Percentiles rank a stretch among this genome's conserved stretches.
phyloP scores from a whole-genome alignment of 2,797 vertebrate genomes.

The Phoeniculus purpureus region DNA sequence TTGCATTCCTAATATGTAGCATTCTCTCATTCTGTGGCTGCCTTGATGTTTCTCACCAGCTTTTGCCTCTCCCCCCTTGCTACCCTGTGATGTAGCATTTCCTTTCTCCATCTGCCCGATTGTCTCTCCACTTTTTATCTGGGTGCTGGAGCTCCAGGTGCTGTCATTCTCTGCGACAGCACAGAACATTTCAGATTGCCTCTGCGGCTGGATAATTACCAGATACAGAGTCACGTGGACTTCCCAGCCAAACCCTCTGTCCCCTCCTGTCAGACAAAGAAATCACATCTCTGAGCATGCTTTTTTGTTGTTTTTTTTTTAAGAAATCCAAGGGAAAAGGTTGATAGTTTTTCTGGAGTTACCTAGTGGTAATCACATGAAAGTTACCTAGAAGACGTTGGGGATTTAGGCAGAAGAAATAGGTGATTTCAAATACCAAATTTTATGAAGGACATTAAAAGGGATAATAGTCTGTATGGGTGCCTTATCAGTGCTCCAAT shows the following conservation, averaged over 20 bases:
- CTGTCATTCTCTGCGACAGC: slow-evolving; percentile 57
- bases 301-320: neutral
- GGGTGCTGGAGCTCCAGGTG: slow-evolving; percentile 60
- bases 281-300: slow-evolving; percentile 15
- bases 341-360: neutral
- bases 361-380: neutral
- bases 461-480: neutral
- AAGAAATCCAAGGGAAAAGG: neutral
- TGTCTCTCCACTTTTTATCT: slow-evolving; percentile 53
- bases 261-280: slow-evolving; percentile 28
- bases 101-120: slow-evolving; percentile 64
- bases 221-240: slow-evolving; percentile 44
- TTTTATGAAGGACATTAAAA: neutral
- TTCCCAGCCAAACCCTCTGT: slow-evolving; percentile 20
- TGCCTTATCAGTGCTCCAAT: neutral
- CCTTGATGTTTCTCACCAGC: slow-evolving; percentile 11
- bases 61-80: slow-evolving; percentile 29
- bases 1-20: slow-evolving; percentile 44
- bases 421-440: neutral
- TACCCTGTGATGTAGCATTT: slow-evolving; percentile 2
- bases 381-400: neutral
- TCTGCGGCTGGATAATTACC: slow-evolving; percentile 64
- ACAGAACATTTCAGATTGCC: slow-evolving; percentile 53
- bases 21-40: slow-evolving; percentile 30
- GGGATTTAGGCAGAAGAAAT: neutral